Conservation (phyloP, 2,113 vertebrate genomes). For the Megatriorchis doriae region DNA sequence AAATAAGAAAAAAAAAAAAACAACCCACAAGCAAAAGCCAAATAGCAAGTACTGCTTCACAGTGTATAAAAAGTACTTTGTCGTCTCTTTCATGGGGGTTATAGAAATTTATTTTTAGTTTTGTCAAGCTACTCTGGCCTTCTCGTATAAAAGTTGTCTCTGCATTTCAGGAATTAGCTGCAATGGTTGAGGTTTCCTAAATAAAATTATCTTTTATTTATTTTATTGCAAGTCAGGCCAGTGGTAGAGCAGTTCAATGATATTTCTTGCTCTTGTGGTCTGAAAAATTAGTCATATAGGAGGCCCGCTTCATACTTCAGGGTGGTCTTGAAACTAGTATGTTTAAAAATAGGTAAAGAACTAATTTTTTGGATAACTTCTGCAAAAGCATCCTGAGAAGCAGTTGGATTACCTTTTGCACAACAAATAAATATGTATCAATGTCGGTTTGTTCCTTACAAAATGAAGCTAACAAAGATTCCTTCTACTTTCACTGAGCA, state of each 20-base stretch:
- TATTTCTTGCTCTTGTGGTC: not conserved
- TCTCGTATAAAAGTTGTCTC: not conserved
- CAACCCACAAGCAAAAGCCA: not conserved
- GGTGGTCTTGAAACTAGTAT: not conserved
- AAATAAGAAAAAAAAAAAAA: not conserved
- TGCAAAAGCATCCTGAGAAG: not conserved
- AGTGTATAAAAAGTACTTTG: accelerated
- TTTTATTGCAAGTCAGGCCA: not conserved
- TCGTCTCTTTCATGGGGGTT: not conserved
- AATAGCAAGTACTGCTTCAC: not conserved
- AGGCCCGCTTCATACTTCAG: not conserved
- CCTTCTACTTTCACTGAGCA: accelerated
- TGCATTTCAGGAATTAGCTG: not conserved
- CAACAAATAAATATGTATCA: accelerated
- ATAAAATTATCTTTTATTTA: not conserved
- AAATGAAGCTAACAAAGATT: not conserved
- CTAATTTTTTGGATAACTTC: not conserved
- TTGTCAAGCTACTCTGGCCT: not conserved
- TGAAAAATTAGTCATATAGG: not conserved
- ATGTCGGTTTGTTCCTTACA: not conserved
- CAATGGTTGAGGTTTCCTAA: not conserved
- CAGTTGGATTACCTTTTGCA: not conserved
- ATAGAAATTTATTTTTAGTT: not conserved
- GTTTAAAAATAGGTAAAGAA: not conserved
- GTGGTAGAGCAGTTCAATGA: not conserved